Evolutionary conservation across 2,888 invertebrate species (phyloP), one percentile per base, ranked within the genome.

Genomic region (Polydrusus tereticollis): DNA sequence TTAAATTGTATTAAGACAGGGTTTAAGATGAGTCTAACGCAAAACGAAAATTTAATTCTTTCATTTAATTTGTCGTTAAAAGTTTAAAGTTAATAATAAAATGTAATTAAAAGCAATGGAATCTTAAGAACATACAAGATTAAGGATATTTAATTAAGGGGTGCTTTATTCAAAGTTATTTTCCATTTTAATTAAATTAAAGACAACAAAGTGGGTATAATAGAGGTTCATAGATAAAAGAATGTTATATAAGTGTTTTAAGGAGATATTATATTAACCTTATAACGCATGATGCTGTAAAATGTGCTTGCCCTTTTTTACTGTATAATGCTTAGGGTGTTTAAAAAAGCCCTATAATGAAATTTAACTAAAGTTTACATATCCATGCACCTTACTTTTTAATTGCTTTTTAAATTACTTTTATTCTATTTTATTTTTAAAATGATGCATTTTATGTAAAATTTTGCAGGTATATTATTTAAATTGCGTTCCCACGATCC

Each of bases 31-130:
- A 10, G 7, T 29, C 50, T 29, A 16, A 52, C 7, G n/a, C n/a
- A 16, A 52, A 52, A 52, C 3, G 29, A 52, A 29, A 52, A 52
- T 29, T 52, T 52, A 52, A 52, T 52, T 52, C 7, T 29, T 29
- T 16, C 26, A 29, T 52, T 29, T 52, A 26, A 29, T 52, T 29
- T 52, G 1, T 4, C 18, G 52, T 52, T 23, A 50, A 23, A 10
- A 50, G n/a, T 52, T 52, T 52, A 29, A 52, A 52, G 52, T 52
- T 52, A 7, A 29, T 52, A 52, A 29, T 29, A 52, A 52, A 52
- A 14, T 14, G 26, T 21, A 45, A 47, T 47, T 47, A 47, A 47
- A 23, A 47, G 21, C n/a, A 47, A 47, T n/a, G n/a, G n/a, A 5
- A 5, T 26, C 41, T 38, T 1, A 16, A 41, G 16, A 41, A 41